Evolutionary conservation across 2,888 invertebrate genomes (phyloP).

Genomic region (Mantis religiosa): DNA sequence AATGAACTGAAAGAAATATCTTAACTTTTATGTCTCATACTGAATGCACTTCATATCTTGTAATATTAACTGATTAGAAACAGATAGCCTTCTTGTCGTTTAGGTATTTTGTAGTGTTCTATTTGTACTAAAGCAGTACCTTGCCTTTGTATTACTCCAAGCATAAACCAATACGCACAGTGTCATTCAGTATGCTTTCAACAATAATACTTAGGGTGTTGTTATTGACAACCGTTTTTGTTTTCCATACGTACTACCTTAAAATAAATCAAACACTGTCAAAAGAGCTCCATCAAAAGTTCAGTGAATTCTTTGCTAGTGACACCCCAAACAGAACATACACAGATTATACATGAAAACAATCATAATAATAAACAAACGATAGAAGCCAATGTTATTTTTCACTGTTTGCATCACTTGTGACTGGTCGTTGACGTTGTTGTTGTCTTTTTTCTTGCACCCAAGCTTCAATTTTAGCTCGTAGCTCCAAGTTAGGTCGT

Average conservation of each 20-base stretch:
- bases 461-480: constrained; percentile 76
- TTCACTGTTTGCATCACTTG: neutral
- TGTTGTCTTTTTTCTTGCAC: constrained; percentile 51
- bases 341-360: neutral
- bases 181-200: neutral
- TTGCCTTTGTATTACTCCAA: neutral
- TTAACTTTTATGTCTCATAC: neutral
- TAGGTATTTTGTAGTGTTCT: neutral
- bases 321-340: neutral
- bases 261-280: neutral
- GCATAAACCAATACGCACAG: neutral
- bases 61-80: neutral
- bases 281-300: neutral
- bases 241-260: neutral
- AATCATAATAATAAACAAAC: neutral
- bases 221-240: neutral
- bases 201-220: neutral
- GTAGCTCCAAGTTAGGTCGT: constrained; percentile 71
- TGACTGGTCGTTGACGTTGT: neutral
- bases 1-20: neutral
- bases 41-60: neutral
- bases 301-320: neutral
- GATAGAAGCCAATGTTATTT: neutral
- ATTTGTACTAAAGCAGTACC: neutral
- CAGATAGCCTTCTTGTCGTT: neutral